Percentiles rank a stretch among this genome's conserved stretches.
phyloP scores from a whole-genome alignment of 2,888 invertebrate species.

The Hydroisotoma schaefferi region DNA sequence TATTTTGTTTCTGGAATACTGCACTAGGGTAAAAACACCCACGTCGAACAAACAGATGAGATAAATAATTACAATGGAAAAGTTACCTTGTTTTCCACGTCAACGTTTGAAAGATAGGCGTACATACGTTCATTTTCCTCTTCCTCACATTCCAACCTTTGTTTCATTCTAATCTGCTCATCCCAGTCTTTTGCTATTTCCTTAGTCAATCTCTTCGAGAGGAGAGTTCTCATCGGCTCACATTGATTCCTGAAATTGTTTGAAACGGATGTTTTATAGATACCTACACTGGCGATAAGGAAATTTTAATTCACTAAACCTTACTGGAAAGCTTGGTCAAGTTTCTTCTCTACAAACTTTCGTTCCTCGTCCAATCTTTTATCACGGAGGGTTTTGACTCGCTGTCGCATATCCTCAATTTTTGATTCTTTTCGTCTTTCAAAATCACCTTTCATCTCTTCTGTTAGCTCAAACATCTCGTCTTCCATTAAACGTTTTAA shows the following conservation, averaged over 20 bases:
- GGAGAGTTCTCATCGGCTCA: constrained; percentile 41
- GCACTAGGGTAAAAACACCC: too few species aligned
- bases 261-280: too few species aligned
- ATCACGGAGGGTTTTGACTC: constrained; percentile 31
- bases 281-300: too few species aligned
- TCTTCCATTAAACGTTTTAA: constrained; percentile 39
- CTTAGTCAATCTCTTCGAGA: constrained; percentile 37
- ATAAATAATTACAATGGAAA: too few species aligned
- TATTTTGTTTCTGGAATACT: too few species aligned
- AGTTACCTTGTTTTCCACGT: constrained; percentile 43
- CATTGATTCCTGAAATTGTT: constrained; percentile 34
- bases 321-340: constrained; percentile 41
- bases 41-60: too few species aligned
- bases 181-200: constrained; percentile 44
- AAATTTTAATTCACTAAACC: constrained; percentile 7
- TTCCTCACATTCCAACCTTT: constrained; percentile 38
- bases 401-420: constrained; percentile 39
- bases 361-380: constrained; percentile 37
- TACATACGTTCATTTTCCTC: constrained; percentile 43
- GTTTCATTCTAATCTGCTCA: constrained; percentile 40
- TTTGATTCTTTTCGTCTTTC: constrained; percentile 33
- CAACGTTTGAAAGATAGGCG: constrained; percentile 31
- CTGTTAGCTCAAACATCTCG: constrained; percentile 30
- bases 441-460: constrained; percentile 32
- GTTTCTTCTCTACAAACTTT: constrained; percentile 41